Base-by-base conservation (phyloP, 2,888 invertebrate genomes). In the Sussaba pulchella region DNA sequence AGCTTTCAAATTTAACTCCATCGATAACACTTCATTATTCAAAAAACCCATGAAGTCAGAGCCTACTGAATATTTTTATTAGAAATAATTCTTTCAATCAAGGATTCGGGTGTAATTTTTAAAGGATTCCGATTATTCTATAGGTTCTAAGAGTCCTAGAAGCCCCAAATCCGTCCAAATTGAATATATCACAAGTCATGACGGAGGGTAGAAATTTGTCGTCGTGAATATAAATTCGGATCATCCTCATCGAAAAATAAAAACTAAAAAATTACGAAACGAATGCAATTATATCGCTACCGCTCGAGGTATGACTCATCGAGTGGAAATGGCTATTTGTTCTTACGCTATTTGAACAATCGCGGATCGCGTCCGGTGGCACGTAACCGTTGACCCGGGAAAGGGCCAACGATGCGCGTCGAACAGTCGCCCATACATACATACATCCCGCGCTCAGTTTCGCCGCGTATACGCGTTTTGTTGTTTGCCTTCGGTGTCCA, bases 371-470 rank as follows among this genome's bases (percentile, higher is more conserved):
- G 72, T 63, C 31, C 26, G 70, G 69, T 21, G 63, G 31, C 64
- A 70, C 64, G 74, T 64, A 64, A 79, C 70, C 69, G 70, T 70
- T 74, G 73, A 70, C 69, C 74, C 64, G 66, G 73, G 63, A 66
- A 71, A 63, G 61, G 67, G 57, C 14, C 66, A 80, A 75, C 43
- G 39, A 54, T 45, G 72, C 21, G 63, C 67, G 63, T 74, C 64
- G 57, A 57, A 14, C 14, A 31, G 36, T 54, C 19, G 36, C 57
- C 41, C 57, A 19, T 31, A 31, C 6, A 31, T 31, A 31, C 31
- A n/a, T n/a, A n/a, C 31, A 2, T 31, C 31, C 31, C 31, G 2
- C 31, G 4, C 31, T 31, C 31, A 73, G 39, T 14, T 54, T 52
- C 17, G 54, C 21, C 54, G 67, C 69, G 52, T 24, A 19, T 31